A percentile compares a stretch with the other conserved stretches of the same genome.
Evolutionary conservation across 1,140 invertebrate species (phyloP).

Genomic region (Pentalonia nigronervosa): DNA sequence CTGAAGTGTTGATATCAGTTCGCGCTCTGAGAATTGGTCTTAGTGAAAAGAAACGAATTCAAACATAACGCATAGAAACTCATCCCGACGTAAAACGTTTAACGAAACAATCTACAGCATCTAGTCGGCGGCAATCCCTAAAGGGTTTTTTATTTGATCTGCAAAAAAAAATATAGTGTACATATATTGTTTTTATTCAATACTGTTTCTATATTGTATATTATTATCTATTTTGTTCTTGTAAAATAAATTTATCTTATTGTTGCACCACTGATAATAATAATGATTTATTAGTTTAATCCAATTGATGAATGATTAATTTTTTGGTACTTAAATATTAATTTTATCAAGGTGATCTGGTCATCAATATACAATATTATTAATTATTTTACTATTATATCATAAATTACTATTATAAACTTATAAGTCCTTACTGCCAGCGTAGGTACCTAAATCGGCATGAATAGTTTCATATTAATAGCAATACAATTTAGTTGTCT

Average conservation of each 20-base stretch:
- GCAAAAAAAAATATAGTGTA: background rate
- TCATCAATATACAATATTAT: too few relatives aligned
- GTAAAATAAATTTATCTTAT: too few relatives aligned
- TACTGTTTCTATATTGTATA: background rate
- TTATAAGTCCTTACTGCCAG: too few relatives aligned
- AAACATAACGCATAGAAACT: background rate
- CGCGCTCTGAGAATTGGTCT: background rate
- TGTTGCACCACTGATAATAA: background rate
- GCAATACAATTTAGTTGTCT: too few relatives aligned
- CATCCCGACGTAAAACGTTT: background rate
- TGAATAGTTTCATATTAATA: too few relatives aligned
- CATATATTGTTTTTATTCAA: background rate
- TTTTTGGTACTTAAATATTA: background rate
- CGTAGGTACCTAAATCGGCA: too few relatives aligned
- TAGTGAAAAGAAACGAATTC: background rate
- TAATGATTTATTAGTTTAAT: background rate
- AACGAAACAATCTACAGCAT: background rate
- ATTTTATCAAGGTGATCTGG: background rate
- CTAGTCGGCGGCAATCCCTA: background rate
- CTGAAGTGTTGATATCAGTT: constrained; percentile 7
- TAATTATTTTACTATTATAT: too few relatives aligned
- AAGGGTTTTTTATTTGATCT: background rate
- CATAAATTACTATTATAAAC: too few relatives aligned
- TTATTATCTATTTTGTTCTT: background rate
- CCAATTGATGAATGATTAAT: background rate